Evolutionary conservation across 2,797 vertebrate genomes (phyloP).

Genomic region (Ctenopoma multispine): DNA sequence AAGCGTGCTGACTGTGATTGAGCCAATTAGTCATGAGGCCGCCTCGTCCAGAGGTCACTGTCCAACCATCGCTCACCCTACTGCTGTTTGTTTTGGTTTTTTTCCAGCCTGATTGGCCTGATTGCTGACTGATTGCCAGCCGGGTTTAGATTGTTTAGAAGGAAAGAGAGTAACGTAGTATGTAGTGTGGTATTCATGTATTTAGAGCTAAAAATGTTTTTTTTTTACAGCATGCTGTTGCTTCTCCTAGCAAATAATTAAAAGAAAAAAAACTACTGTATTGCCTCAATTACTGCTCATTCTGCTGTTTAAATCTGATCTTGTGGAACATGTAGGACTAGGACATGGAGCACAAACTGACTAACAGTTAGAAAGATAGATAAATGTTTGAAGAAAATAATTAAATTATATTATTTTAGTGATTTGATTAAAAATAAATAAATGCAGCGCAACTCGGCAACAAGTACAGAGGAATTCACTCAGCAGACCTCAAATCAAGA

Average conservation of each 20-base stretch:
- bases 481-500: conserved; percentile 30
- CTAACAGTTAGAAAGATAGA: too few species aligned
- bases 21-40: conserved; percentile 78
- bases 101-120: conserved; percentile 68
- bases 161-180: conserved; percentile 28
- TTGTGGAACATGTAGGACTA: neutral
- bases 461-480: neutral
- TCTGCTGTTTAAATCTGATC: neutral
- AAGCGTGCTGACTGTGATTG: conserved; percentile 78
- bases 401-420: neutral
- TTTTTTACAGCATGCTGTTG: conserved; percentile 3
- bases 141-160: conserved; percentile 47
- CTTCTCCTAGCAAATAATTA: conserved; percentile 1
- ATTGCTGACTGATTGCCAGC: conserved; percentile 73
- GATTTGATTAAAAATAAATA: neutral
- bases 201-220: conserved; percentile 18
- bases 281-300: neutral
- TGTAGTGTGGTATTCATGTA: neutral
- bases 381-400: too few species aligned
- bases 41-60: conserved; percentile 62
- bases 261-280: neutral
- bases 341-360: neutral
- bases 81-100: conserved; percentile 78
- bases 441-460: neutral
- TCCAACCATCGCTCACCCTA: conserved; percentile 70